Evolutionary conservation across 2,113 vertebrate species (phyloP), one percentile per base, ranked within the genome.

Genomic region (Muntiacus muntjak): DNA sequence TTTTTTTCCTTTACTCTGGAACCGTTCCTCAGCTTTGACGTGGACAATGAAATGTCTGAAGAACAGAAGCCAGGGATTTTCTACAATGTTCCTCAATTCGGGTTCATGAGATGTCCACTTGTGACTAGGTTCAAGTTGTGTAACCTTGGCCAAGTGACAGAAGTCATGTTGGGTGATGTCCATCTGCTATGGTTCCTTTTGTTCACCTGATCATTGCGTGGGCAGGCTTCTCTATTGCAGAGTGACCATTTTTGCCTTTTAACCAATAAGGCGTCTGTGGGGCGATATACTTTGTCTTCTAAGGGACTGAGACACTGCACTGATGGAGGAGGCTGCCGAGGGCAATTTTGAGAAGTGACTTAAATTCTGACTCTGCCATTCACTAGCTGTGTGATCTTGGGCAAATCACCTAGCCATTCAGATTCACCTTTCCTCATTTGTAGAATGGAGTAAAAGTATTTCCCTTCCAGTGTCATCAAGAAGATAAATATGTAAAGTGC

Each of bases 91-190:
- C 36, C 78, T 93, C 78, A 33, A 6, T 6, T 6, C 4, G n/a
- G n/a, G 57, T 57, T 87, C 47, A 71, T 88, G 19, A 0, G 14
- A 47, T 36, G n/a, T n/a, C 28, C 67, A 17, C 67, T n/a, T 4
- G 0, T 2, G 52, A 81, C 4, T 1, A 40, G 52, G 67, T 79
- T 67, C 55, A 25, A 17, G 33, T n/a, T 15, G 4, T 9, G 25
- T 10, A 16, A 13, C 7, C 16, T 30, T 33, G 19, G 55, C 12
- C 19, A 21, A 55, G 67, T 5, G 1, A 10, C 11, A 1, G 3
- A n/a, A 25, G 10, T 19, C 78, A 26, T 13, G 6, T 3, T 45
- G 30, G 54, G 2, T 23, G 52, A 12, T 10, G 26, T 10, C 57
- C 87, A 40, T 17, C 36, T 28, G 90, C 82, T 60, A 26, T 4